Percentiles rank a stretch among this genome's conserved stretches.
Conservation (phyloP, 2,888 invertebrate genomes). For the Orthosia cruda region DNA sequence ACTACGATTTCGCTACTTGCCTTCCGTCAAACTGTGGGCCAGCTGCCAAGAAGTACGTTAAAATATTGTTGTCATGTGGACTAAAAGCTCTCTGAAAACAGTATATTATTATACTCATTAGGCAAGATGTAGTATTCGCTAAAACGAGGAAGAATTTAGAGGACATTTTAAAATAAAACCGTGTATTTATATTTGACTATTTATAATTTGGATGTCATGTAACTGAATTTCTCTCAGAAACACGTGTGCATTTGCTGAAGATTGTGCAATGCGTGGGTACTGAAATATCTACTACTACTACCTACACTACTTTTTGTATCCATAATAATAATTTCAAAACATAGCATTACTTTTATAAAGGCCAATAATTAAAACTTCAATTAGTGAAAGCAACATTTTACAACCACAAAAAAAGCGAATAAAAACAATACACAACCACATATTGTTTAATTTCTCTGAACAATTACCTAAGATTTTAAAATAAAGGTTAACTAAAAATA, state of each 20-base stretch:
- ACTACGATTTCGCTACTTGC: constrained; percentile 76
- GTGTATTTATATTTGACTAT: constrained; percentile 67
- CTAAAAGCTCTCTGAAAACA: constrained; percentile 71
- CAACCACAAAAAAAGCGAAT: constrained; percentile 3
- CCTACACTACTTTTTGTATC: not conserved
- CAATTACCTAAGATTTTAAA: constrained; percentile 19
- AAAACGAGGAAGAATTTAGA: constrained; percentile 73
- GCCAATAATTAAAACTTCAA: constrained; percentile 1
- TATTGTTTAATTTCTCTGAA: not conserved
- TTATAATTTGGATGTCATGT: constrained; percentile 56
- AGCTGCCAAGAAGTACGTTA: constrained; percentile 80
- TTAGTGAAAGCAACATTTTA: not conserved
- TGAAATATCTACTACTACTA: not conserved
- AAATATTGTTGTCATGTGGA: constrained; percentile 80
- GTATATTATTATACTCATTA: constrained; percentile 73
- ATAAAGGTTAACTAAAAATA: constrained; percentile 55
- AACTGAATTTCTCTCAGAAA: constrained; percentile 43
- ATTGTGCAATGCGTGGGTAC: constrained; percentile 44
- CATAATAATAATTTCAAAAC: not conserved
- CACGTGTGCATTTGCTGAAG: constrained; percentile 38
- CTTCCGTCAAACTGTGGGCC: constrained; percentile 83
- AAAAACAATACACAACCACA: not conserved
- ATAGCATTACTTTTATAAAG: not conserved
- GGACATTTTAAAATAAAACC: constrained; percentile 73
- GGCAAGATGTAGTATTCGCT: constrained; percentile 68